phyloP scores from a whole-genome alignment of 2,113 vertebrate species.

The Typhlomys cinereus region DNA sequence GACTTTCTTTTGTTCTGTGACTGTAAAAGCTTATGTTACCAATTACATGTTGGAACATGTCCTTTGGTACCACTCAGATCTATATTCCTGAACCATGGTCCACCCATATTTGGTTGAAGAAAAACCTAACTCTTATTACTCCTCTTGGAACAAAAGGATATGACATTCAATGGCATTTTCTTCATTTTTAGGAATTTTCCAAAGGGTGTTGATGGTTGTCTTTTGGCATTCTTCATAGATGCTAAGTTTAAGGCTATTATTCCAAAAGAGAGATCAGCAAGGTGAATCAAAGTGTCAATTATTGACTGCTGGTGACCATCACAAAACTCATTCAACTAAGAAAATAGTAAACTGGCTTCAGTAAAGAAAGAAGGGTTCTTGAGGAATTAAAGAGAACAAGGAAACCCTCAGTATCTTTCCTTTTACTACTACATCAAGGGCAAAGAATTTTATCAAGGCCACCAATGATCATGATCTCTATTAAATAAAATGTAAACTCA shows the following conservation, averaged over 20 bases:
- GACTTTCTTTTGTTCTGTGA: too few relatives aligned
- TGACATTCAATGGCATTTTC: neutral
- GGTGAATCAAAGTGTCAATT: neutral
- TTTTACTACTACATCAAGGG: neutral
- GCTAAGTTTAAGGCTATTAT: neutral
- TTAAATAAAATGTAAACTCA: neutral
- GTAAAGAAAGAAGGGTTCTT: too few relatives aligned
- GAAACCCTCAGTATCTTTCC: neutral
- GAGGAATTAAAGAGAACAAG: neutral
- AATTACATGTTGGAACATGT: too few relatives aligned
- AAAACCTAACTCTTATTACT: too few relatives aligned
- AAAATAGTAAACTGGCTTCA: neutral
- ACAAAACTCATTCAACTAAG: neutral
- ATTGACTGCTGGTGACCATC: neutral
- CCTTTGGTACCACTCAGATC: too few relatives aligned
- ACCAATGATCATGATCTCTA: neutral
- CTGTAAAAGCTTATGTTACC: too few relatives aligned
- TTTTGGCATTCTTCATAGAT: neutral
- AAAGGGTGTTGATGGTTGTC: neutral
- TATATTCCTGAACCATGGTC: too few relatives aligned
- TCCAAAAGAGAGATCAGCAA: neutral
- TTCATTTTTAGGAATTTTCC: neutral
- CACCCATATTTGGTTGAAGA: too few relatives aligned
- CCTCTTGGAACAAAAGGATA: too few relatives aligned
- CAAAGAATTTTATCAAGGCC: neutral